phyloP scores from a whole-genome alignment of 2,888 invertebrate species.

The Pollenia amentaria region DNA sequence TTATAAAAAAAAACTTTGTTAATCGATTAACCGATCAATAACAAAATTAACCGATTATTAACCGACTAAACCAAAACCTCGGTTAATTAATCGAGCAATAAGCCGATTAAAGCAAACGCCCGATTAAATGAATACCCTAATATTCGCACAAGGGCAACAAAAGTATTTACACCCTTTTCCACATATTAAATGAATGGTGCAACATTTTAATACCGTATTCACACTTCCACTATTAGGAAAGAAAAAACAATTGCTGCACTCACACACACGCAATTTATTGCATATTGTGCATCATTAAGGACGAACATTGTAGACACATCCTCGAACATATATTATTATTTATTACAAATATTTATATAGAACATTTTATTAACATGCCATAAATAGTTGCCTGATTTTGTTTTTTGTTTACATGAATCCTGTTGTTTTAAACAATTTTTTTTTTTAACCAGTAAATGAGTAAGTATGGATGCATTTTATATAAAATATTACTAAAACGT shows the following conservation, averaged over 20 bases:
- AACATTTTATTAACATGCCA: slow-evolving; percentile 77
- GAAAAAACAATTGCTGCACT: neutral
- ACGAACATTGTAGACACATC: neutral
- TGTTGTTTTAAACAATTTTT: slow-evolving; percentile 67
- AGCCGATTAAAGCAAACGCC: too few relatives aligned
- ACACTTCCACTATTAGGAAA: slow-evolving; percentile 75
- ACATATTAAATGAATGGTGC: slow-evolving; percentile 76
- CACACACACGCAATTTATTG: neutral
- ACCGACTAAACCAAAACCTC: too few relatives aligned
- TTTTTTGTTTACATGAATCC: slow-evolving; percentile 24
- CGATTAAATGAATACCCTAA: too few relatives aligned
- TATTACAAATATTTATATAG: neutral
- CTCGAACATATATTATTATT: neutral
- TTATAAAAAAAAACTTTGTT: too few relatives aligned
- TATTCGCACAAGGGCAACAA: neutral
- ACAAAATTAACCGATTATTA: too few relatives aligned
- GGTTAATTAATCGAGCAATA: too few relatives aligned
- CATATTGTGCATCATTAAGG: slow-evolving; percentile 11
- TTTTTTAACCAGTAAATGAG: slow-evolving; percentile 39
- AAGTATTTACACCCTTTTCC: slow-evolving; percentile 10
- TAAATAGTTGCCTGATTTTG: slow-evolving; percentile 78
- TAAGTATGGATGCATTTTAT: slow-evolving; percentile 26
- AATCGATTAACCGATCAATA: too few relatives aligned
- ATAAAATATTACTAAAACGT: slow-evolving; percentile 53
- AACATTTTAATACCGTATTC: slow-evolving; percentile 82